Percentiles rank a stretch among this genome's conserved stretches.
Evolutionary conservation across 92 coral and sea anemone species (phyloP).

Genomic region (Bergia sp.): DNA sequence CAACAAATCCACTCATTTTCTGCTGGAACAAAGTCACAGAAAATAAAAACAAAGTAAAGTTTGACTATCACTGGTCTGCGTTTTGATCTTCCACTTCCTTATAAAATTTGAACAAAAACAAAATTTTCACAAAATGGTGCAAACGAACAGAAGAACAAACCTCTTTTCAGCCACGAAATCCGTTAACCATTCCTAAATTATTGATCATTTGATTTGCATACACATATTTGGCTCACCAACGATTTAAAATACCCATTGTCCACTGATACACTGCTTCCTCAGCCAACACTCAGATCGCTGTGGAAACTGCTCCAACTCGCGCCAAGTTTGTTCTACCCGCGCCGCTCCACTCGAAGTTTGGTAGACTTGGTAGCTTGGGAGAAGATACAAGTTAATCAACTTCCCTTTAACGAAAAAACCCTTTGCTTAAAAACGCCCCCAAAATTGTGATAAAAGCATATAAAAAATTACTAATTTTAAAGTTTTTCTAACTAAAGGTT

Average conservation of each 20-base stretch:
- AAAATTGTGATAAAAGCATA: background rate
- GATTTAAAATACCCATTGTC: background rate
- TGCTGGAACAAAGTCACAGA: background rate
- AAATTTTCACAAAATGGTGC: background rate
- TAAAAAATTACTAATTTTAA: background rate
- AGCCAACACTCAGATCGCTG: background rate
- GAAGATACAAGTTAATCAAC: slow-evolving; percentile 14
- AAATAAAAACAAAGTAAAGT: background rate
- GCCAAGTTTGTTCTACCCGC: slow-evolving; percentile 27
- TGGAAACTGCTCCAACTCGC: slow-evolving; percentile 16
- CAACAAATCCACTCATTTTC: slow-evolving; percentile 70
- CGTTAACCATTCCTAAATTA: slow-evolving; percentile 6
- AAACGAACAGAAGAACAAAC: background rate
- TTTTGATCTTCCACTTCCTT: background rate
- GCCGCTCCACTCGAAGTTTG: background rate
- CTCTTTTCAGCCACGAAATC: background rate
- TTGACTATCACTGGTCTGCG: background rate
- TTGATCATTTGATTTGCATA: slow-evolving; percentile 21
- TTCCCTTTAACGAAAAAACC: background rate
- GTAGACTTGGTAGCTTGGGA: background rate
- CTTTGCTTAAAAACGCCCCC: background rate
- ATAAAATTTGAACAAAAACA: background rate
- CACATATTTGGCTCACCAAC: background rate
- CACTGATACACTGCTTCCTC: too few relatives aligned
- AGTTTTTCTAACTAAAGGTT: too few relatives aligned